Evolutionary conservation across 2,113 vertebrate genomes (phyloP), one percentile per base, ranked within the genome.

Genomic region (Alligator mississippiensis): DNA sequence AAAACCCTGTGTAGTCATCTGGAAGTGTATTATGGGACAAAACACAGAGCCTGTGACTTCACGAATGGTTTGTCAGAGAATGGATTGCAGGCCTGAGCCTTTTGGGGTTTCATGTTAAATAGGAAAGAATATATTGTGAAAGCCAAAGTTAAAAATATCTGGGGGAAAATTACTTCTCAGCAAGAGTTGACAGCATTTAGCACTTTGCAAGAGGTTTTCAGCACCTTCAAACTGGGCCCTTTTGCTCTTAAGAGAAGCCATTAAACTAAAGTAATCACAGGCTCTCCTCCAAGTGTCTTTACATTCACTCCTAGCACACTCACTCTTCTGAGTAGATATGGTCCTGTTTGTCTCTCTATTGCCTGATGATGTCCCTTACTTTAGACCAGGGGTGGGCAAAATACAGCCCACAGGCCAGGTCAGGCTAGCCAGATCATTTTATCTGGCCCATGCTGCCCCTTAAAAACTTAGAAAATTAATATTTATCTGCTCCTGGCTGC

Each of bases 121-220:
- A 47, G 8, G 47, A 47, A 47, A 47, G 47, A 47, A 8, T 47
- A 47, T 47, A 47, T 1, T 16, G 24, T 58, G 0, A 0, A 64
- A 21, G 82, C 60, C 11, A 0, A 19, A 17, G 38, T 77, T 59
- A n/a, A 85, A 74, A 93, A 92, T 38, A 78, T 34, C 6, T 24
- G 85, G 85, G 87, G 54, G 82, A 95, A 92, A 38, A 47, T 47
- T 47, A 47, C 47, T 47, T 47, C 47, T 66, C 78, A 18, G 16
- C 21, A 79, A 68, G 80, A 1, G 1, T 83, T 94, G 83, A 22
- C 60, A 47, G 25, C 54, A 18, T 60, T 90, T 3, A 2, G 61
- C 2, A 0, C 72, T 30, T 93, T 61, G 8, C 11, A 58, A 22
- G 60, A 30, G 8, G 15, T 77, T n/a, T 16, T n/a, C 14, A 66